Base-by-base conservation (phyloP, 37 sponge, comb jelly and placozoan genomes). In the Eunapius fragilis region DNA sequence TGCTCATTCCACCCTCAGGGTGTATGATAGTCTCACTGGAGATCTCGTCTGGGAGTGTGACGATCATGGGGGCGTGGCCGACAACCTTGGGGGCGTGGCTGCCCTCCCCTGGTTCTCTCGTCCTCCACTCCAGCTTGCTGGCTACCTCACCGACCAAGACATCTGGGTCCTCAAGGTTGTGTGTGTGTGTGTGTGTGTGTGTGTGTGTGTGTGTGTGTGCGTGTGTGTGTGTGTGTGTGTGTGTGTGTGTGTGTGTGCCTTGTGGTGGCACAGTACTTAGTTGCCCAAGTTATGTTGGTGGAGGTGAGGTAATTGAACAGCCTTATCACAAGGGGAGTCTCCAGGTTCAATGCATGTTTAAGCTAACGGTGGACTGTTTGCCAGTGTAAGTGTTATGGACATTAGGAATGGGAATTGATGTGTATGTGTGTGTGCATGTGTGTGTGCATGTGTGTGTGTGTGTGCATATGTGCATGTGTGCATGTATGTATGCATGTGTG, bases 21-120 rank as follows among this genome's bases (percentile, higher is more conserved):
- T 93, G 31, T 93, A 93, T 34, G 91, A 89, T 24, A 67, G 37
- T 2, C 83, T 82, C 76, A 72, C 78, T 72, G 93, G 93, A 24
- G 93, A 93, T 84, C 75, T 89, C 38, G 80, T 93, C 69, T 93
- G 88, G 91, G 78, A 81, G 74, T 84, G 71, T 74, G 87, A 84
- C 19, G 90, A 89, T 22, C 87, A 87, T 70, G 93, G 89, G 47
- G 91, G 91, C 6, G n/a, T n/a, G n/a, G n/a, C n/a, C n/a, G n/a
- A 84, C 19, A 87, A 89, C 9, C 87, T 84, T 70, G 93, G 89
- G 47, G 91, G 91, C 6, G 28, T 34, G 2, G 70, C 75, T 11
- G 58, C 70, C 22, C 17, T 33, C 7, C 73, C 84, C 2, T 89
- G 86, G 93, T 83, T 70, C 27, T 48, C 77, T 28, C 73, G 33